phyloP scores from a whole-genome alignment of 2,113 vertebrate genomes.

The Thryonomys swinderianus region DNA sequence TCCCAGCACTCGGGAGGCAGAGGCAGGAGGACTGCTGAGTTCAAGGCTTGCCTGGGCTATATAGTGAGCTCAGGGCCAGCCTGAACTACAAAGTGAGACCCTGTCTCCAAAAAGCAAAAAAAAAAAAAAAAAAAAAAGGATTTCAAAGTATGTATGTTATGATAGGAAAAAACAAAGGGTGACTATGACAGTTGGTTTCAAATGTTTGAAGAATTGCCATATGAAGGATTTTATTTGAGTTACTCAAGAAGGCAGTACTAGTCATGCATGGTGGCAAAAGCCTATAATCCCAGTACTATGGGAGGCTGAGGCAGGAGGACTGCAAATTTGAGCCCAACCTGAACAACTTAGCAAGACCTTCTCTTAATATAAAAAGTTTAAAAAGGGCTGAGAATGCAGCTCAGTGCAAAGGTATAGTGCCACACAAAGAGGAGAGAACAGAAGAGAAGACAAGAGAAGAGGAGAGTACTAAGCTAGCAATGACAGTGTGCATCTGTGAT shows the following conservation, averaged over 20 bases:
- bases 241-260: constrained; percentile 31
- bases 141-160: constrained; percentile 37
- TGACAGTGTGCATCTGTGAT: background rate
- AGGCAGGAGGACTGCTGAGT: no score
- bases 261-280: background rate
- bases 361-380: background rate
- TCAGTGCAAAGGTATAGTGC: background rate
- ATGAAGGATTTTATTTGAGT: constrained; percentile 36
- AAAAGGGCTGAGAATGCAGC: background rate
- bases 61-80: no score
- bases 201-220: constrained; percentile 51
- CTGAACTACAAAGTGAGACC: no score
- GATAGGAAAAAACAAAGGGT: constrained; percentile 39
- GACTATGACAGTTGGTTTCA: constrained; percentile 33
- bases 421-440: background rate
- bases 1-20: no score
- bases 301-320: background rate
- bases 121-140: no score
- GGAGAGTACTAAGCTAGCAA: background rate
- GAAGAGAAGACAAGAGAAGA: background rate
- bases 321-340: background rate
- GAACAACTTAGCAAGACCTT: background rate
- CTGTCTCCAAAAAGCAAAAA: no score
- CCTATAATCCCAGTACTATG: background rate
- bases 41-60: no score